phyloP scores from a whole-genome alignment of 1,140 invertebrate genomes.

The Heterodera schachtii region DNA sequence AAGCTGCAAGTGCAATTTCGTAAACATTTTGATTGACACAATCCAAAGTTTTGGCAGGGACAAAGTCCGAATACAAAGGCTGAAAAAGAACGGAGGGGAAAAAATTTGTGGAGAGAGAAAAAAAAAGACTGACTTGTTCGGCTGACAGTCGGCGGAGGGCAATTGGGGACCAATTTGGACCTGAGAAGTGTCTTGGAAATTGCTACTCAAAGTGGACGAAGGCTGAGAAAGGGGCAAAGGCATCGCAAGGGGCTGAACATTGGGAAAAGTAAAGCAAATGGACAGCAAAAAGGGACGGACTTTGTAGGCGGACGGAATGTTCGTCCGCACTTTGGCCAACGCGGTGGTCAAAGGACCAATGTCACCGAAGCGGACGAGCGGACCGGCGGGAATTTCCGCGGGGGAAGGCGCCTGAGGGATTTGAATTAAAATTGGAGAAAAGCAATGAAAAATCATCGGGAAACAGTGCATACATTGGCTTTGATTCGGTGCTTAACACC shows the following conservation, averaged over 20 bases:
- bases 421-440: not conserved
- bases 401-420: too few species aligned
- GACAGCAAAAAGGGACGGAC: not conserved
- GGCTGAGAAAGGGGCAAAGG: constrained; percentile 1
- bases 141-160: not conserved
- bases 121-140: not conserved
- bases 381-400: constrained; percentile 3
- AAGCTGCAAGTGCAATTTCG: constrained; percentile 26
- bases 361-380: constrained; percentile 20
- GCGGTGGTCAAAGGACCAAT: constrained; percentile 36
- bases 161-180: constrained; percentile 24
- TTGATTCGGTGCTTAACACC: constrained; percentile 31
- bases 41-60: not conserved
- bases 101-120: not conserved
- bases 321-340: constrained; percentile 31
- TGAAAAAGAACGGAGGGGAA: not conserved
- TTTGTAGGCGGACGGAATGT: constrained; percentile 36
- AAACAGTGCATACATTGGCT: constrained; percentile 14
- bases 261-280: not conserved
- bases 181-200: constrained; percentile 27
- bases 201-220: not conserved
- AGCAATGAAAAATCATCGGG: constrained; percentile 10
- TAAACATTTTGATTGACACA: constrained; percentile 25
- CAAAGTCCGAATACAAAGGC: not conserved
- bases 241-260: constrained; percentile 14